A percentile compares a stretch with the other conserved stretches of the same genome.
Evolutionary conservation across 2,888 invertebrate genomes (phyloP).

Genomic region (Tenthredo scrophulariae): DNA sequence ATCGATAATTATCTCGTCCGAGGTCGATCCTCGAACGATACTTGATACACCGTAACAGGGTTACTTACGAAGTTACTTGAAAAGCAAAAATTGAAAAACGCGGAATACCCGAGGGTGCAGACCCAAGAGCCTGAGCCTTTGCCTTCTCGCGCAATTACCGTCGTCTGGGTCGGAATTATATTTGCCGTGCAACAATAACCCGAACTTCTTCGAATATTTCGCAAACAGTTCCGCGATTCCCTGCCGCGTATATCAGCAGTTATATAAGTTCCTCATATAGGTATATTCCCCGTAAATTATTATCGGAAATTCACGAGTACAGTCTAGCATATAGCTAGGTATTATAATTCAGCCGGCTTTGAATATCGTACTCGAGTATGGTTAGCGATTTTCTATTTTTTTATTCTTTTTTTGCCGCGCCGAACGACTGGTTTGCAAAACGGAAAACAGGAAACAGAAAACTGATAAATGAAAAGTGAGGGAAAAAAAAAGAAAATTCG

Average conservation of each 20-base stretch:
- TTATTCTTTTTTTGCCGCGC: neutral
- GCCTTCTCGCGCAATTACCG: neutral
- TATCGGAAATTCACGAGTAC: neutral
- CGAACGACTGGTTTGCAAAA: neutral
- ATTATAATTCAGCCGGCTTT: neutral
- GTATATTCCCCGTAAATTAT: neutral
- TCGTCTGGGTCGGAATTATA: neutral
- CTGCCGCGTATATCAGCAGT: neutral
- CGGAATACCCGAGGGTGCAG: neutral
- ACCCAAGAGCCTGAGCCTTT: neutral
- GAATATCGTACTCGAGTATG: neutral
- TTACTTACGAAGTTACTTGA: neutral
- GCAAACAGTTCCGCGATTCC: neutral
- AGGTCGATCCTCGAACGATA: neutral
- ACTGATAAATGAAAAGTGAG: neutral
- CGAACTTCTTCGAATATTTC: neutral
- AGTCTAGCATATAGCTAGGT: neutral
- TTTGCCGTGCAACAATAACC: neutral
- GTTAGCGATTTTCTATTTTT: constrained; percentile 2
- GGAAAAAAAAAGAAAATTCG: neutral
- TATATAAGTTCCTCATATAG: neutral
- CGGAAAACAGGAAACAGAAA: neutral
- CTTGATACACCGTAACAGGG: neutral
- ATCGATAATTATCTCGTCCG: neutral
- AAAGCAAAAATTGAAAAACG: neutral